Evolutionary conservation across 2,888 invertebrate genomes (phyloP), one percentile per base, ranked within the genome.

Genomic region (Macrophya alboannulata): DNA sequence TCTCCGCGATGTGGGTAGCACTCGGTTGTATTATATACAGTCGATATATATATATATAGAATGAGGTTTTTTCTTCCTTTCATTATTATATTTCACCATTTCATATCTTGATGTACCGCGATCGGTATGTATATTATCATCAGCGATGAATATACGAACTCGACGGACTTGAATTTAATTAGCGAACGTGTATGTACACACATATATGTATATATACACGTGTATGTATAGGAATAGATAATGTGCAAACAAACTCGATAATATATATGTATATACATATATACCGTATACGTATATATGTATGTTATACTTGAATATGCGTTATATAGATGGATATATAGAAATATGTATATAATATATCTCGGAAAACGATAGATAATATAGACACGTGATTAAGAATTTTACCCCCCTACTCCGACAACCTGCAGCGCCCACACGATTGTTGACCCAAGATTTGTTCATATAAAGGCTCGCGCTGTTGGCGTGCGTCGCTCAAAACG

Each of bases 361-460:
- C 21, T 9, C 55, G 31, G 55, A 48, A 25, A 8, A 51, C 77
- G 79, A 81, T 81, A 62, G 59, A 62, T 81, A 43, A 62, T 72
- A 40, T 48, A 81, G 62, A 40, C 79, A 81, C 79, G 79, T 81
- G 79, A 62, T 81, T 62, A 59, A 43, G 62, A 43, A 21, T 51
- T 51, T 51, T 40, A 15, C 62, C 79, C 77, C 77, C 9, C 40
- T 59, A 43, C 40, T 43, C 79, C 21, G 6, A 12, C 12, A 65
- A 31, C 55, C 55, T 55, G 31, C 51, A 48, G 48, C 83, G 68
- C 65, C 83, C 83, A 81, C 68, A 83, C 68, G 83, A 83, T 83
- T 83, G 83, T 83, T 83, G 83, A 83, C 83, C 83, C 83, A 83
- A 83, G 68, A 83, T 83, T 71, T 48, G 48, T 83, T 83, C 62